phyloP scores from a whole-genome alignment of 2,113 vertebrate genomes.

The Catharus minimus region DNA sequence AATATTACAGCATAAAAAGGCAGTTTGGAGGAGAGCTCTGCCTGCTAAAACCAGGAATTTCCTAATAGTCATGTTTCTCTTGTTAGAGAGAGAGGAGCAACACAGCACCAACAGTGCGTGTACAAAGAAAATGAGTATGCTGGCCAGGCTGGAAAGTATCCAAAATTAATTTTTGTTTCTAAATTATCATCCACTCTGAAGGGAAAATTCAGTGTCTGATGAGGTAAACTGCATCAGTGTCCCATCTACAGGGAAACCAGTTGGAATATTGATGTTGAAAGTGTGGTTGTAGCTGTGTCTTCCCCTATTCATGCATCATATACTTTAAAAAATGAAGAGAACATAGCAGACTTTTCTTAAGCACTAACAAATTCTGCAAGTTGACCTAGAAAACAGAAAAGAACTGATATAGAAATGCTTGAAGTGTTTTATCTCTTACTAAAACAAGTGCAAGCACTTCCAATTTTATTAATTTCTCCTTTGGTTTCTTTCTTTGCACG shows the following conservation, averaged over 20 bases:
- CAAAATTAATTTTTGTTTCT: not conserved
- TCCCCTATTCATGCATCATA: not conserved
- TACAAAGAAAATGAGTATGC: not conserved
- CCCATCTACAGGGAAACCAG: not conserved
- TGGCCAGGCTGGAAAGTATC: not conserved
- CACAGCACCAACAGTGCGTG: fast-evolving
- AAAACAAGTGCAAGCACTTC: not conserved
- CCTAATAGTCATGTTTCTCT: fast-evolving
- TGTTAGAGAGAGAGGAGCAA: not conserved
- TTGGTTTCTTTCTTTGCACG: not conserved
- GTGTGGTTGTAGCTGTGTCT: not conserved
- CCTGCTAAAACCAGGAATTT: not conserved
- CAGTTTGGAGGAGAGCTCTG: not conserved
- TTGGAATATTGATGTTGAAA: not conserved
- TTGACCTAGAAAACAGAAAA: not conserved
- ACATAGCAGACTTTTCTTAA: not conserved
- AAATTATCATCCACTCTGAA: not conserved
- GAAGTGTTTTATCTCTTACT: not conserved
- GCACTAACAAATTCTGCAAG: not conserved
- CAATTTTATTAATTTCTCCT: not conserved
- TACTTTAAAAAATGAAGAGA: not conserved
- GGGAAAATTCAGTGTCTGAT: not conserved
- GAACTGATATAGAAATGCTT: not conserved
- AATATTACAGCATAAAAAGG: not conserved
- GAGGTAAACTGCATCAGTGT: not conserved